Conservation (phyloP, 2,113 vertebrate species). For the Mustela lutreola region DNA sequence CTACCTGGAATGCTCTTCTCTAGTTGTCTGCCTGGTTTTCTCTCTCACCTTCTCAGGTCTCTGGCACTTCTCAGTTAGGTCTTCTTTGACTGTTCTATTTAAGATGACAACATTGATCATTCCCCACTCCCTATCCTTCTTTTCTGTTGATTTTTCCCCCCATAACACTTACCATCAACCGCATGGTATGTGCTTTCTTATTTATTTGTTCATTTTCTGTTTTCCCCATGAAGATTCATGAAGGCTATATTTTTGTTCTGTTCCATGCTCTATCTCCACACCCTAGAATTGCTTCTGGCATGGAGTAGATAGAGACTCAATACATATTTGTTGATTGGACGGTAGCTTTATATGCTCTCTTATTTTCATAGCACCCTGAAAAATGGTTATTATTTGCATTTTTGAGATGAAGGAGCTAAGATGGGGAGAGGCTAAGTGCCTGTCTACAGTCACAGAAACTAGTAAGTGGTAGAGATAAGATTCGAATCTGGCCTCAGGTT, state of each 20-base stretch:
- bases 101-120: not conserved
- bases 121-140: not conserved
- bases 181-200: not conserved
- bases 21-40: not conserved
- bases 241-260: not conserved
- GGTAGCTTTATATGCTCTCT: not conserved
- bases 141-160: not conserved
- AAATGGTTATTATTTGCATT: constrained; percentile 17
- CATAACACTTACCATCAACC: not conserved
- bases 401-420: constrained; percentile 22
- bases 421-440: not conserved
- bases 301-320: not conserved
- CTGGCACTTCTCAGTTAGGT: not conserved
- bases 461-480: not conserved
- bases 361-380: not conserved
- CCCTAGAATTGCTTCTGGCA: not conserved
- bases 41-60: not conserved
- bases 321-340: not conserved
- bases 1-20: not conserved
- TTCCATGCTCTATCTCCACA: not conserved
- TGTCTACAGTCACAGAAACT: not conserved
- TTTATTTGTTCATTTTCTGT: not conserved
- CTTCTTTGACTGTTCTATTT: not conserved
- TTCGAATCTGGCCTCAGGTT: not conserved
- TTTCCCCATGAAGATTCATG: not conserved